Base-by-base conservation (phyloP, 2,888 invertebrate species). In the Pocota personata region DNA sequence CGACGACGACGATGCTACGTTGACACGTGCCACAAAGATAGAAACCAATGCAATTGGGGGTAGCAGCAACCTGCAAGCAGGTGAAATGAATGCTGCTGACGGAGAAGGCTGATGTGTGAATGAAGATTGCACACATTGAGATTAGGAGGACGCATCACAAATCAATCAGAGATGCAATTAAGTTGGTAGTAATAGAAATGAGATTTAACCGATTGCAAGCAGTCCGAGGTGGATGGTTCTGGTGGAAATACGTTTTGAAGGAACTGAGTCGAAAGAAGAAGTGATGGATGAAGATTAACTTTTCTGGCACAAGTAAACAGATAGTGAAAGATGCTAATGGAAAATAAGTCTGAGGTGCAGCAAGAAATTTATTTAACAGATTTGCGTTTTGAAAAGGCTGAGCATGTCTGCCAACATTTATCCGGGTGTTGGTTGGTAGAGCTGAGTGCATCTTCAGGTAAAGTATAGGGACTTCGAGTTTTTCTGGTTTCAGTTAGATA, bases 111-210 rank as follows among this genome's bases (percentile, higher is more conserved):
- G 16, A 46, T 14, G 32, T 32, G 5, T 12, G 16, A 30, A 19
- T 48, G 32, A 32, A n/a, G 7, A 7, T 35, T 30, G 32, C 30
- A 19, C n/a, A 21, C 32, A 48, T 64, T 6, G 64, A 21, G 21
- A 66, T 48, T 52, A 67, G 52, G 27, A 55, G 24, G 27, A 27
- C 16, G 27, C 52, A 67, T 67, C 52, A 67, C 52, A 52, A 37
- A 52, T 52, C 67, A 67, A 40, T 67, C 40, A 19, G 27, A 27
- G n/a, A 55, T 40, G 30, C 40, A 40, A 35, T 50, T 50, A 66
- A 50, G 35, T 43, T 4, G 24, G 27, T 43, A 10, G 6, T 43
- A 21, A 16, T 14, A 7, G 48, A 7, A 71, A 21, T 35, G 6
- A 57, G 46, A 30, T 46, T 32, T 8, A 46, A 46, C 32, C 16